Conservation (phyloP, 2,888 invertebrate species). For the Anagyrus pseudococci region DNA sequence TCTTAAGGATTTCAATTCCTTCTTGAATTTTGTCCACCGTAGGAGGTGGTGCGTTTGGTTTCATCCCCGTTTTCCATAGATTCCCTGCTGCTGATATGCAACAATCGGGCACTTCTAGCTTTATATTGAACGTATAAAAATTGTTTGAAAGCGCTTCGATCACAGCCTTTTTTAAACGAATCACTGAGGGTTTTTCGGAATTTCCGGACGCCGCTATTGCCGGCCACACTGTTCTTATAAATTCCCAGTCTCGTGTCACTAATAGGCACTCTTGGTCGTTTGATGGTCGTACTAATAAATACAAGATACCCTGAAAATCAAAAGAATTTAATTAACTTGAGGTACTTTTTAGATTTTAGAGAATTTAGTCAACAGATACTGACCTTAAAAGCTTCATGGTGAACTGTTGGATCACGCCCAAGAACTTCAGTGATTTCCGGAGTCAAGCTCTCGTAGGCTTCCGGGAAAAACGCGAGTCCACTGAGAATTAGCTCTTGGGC, state of each 20-base stretch:
- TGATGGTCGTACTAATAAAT: conserved; percentile 73
- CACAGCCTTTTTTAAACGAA: conserved; percentile 66
- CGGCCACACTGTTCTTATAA: conserved; percentile 77
- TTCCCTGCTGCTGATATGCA: conserved; percentile 64
- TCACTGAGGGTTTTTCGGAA: conserved; percentile 85
- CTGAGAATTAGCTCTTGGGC: conserved; percentile 73
- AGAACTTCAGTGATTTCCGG: conserved; percentile 71
- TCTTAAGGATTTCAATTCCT: conserved; percentile 56
- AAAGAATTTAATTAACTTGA: conserved; percentile 2
- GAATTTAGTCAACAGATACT: neutral
- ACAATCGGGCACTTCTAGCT: conserved; percentile 65
- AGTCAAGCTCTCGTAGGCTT: conserved; percentile 58
- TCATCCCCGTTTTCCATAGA: conserved; percentile 61
- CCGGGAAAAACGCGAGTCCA: conserved; percentile 70
- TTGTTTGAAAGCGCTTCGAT: conserved; percentile 66
- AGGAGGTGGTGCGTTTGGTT: conserved; percentile 58
- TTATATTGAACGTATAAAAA: conserved; percentile 71
- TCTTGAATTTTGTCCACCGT: conserved; percentile 55
- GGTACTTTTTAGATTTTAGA: neutral
- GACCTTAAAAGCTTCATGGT: conserved; percentile 76
- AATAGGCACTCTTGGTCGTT: conserved; percentile 69
- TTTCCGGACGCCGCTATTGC: conserved; percentile 78
- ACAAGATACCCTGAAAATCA: conserved; percentile 72
- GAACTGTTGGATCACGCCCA: conserved; percentile 64
- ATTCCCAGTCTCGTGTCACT: conserved; percentile 79